Conservation (phyloP, 2,888 invertebrate genomes). For the Melipona bicolor region DNA sequence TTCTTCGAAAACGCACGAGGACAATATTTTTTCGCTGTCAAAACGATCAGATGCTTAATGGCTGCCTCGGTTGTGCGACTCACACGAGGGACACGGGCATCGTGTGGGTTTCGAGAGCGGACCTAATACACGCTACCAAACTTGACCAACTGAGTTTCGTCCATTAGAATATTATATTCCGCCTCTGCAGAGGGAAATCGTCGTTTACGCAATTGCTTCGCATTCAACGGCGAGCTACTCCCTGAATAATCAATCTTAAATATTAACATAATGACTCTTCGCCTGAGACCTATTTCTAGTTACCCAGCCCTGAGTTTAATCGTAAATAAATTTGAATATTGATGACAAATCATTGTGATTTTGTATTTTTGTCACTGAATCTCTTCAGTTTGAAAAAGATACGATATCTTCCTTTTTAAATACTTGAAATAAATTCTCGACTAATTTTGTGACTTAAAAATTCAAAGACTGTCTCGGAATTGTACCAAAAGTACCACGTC, state of each 20-base stretch:
- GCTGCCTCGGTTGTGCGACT: slow-evolving; percentile 39
- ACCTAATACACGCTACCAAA: slow-evolving; percentile 9
- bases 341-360: too few species aligned
- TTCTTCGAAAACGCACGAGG: neutral
- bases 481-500: too few species aligned
- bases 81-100: slow-evolving; percentile 26
- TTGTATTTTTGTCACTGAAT: too few species aligned
- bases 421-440: too few species aligned
- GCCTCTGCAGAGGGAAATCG: slow-evolving; percentile 35
- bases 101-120: slow-evolving; percentile 53
- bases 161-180: slow-evolving; percentile 40
- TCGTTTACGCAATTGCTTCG: slow-evolving; percentile 35
- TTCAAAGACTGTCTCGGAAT: too few species aligned
- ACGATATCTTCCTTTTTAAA: too few species aligned
- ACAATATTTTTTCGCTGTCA: slow-evolving; percentile 43
- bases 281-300: too few species aligned
- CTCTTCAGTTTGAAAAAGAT: too few species aligned
- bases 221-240: neutral
- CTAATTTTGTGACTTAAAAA: too few species aligned
- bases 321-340: neutral
- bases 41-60: slow-evolving; percentile 37
- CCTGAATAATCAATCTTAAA: neutral
- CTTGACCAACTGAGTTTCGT: slow-evolving; percentile 29
- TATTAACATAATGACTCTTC: neutral
- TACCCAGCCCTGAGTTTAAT: neutral